A percentile compares a stretch with the other conserved stretches of the same genome.
phyloP scores from a whole-genome alignment of 2,888 invertebrate genomes.

The Andrena bicolor region DNA sequence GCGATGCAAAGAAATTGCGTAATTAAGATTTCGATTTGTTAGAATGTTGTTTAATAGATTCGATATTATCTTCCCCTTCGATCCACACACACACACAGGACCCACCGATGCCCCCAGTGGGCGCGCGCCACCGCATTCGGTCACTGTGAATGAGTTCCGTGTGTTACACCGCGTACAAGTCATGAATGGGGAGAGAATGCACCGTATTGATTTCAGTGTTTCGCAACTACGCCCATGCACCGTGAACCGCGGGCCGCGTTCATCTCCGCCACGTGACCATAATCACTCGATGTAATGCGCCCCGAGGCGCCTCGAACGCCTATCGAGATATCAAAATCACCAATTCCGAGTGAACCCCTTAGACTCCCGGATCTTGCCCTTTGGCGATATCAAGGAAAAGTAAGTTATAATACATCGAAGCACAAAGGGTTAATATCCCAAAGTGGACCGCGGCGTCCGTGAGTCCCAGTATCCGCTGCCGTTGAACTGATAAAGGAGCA shows the following conservation, averaged over 20 bases:
- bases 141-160: slow-evolving; percentile 56
- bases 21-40: no score
- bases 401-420: no score
- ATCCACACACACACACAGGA: neutral
- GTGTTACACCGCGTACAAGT: slow-evolving; percentile 49
- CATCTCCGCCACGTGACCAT: slow-evolving; percentile 69
- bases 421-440: no score
- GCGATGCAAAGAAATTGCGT: no score
- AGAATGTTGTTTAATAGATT: no score
- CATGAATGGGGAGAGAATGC: slow-evolving; percentile 65
- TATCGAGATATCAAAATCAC: no score
- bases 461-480: neutral
- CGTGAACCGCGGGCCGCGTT: slow-evolving; percentile 49
- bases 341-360: no score
- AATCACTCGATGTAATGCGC: slow-evolving; percentile 60
- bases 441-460: no score
- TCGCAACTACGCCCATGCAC: slow-evolving; percentile 59
- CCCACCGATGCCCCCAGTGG: neutral
- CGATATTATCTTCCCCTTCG: neutral
- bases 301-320: slow-evolving; percentile 17
- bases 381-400: no score
- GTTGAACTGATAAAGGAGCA: neutral
- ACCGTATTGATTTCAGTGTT: slow-evolving; percentile 66
- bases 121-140: slow-evolving; percentile 16
- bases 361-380: no score